Conservation (phyloP, 2,113 vertebrate genomes). For the Heterocephalus glaber region DNA sequence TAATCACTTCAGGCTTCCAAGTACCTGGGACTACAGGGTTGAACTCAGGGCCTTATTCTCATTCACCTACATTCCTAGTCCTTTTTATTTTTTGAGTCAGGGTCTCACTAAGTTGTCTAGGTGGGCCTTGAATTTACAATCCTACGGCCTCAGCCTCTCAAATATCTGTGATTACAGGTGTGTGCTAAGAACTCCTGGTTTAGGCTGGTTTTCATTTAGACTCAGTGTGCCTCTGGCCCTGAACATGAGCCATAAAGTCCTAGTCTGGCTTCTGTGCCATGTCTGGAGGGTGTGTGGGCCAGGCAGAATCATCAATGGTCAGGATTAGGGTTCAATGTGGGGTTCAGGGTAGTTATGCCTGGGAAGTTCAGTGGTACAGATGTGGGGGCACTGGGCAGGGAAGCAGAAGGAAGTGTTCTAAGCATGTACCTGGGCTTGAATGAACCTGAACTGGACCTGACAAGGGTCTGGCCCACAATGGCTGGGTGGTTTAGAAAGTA, state of each 20-base stretch:
- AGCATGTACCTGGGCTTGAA: neutral
- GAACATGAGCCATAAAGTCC: neutral
- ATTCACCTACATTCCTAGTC: neutral
- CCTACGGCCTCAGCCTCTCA: neutral
- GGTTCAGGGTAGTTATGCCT: neutral
- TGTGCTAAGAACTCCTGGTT: neutral
- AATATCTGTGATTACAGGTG: neutral
- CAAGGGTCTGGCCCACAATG: neutral
- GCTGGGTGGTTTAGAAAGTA: neutral
- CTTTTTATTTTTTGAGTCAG: neutral
- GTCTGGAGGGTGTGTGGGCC: neutral
- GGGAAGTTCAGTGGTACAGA: neutral
- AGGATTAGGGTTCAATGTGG: neutral
- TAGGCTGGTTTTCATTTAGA: neutral
- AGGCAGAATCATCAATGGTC: neutral
- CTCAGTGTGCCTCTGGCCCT: neutral
- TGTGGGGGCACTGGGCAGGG: neutral
- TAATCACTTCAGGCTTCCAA: too few relatives aligned
- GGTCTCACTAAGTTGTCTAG: too few relatives aligned
- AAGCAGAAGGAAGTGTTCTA: neutral
- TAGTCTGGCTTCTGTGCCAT: neutral
- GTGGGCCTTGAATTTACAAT: neutral
- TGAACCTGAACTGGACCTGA: neutral
- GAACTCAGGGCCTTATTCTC: neutral
- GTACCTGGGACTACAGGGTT: neutral